A percentile compares a stretch with the other conserved stretches of the same genome.
phyloP scores from a whole-genome alignment of 2,113 vertebrate genomes.

The Sturnira hondurensis region DNA sequence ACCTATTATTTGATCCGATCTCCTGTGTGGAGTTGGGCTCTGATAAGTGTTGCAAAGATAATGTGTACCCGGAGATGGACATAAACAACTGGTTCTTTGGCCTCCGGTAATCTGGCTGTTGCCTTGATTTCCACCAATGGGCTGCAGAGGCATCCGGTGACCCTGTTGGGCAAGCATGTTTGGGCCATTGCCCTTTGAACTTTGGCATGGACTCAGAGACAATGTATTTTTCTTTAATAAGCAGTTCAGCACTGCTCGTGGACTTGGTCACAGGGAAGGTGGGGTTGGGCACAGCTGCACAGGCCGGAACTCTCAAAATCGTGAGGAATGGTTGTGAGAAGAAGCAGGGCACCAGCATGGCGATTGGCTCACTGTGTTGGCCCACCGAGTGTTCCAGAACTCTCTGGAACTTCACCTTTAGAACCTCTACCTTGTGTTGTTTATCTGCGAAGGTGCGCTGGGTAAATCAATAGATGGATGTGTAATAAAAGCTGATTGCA shows the following conservation, averaged over 20 bases:
- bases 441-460: neutral
- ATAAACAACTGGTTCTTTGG: neutral
- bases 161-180: neutral
- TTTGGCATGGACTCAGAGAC: neutral
- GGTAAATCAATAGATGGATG: neutral
- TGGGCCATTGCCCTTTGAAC: slow-evolving; percentile 23
- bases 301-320: neutral
- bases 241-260: neutral
- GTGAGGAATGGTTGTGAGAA: neutral
- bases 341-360: neutral
- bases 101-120: neutral
- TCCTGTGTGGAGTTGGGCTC: neutral
- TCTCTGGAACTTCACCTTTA: neutral
- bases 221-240: neutral
- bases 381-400: neutral
- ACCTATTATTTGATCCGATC: neutral
- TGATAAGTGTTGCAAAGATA: neutral
- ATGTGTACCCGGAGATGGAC: neutral
- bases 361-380: neutral
- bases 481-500: neutral
- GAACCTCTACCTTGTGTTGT: neutral
- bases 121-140: slow-evolving; percentile 51
- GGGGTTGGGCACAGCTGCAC: neutral
- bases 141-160: neutral
- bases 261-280: neutral